These are phyloP conservation scores for Laticauda laticaudata DNA, from an alignment of 2,113 vertebrate species.

Conservation along the genomic window DNA sequence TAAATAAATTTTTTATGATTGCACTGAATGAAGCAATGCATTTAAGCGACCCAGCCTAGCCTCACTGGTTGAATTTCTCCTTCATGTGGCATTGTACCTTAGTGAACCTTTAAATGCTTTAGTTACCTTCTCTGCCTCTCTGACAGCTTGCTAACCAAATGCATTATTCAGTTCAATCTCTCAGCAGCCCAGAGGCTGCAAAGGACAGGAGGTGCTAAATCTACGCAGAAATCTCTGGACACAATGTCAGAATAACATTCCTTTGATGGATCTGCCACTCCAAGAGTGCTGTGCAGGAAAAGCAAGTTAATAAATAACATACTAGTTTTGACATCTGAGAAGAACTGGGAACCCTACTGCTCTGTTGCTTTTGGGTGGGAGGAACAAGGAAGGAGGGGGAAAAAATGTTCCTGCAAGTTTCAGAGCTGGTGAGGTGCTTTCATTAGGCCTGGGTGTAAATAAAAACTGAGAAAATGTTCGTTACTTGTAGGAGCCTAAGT, in stretches of 20 bases:
- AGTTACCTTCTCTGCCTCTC: conserved; percentile 21
- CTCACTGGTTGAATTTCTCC: not conserved
- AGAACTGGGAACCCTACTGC: conserved; percentile 25
- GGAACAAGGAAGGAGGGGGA: not conserved
- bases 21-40: not conserved
- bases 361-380: not conserved
- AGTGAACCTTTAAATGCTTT: conserved; percentile 30
- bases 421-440: conserved; percentile 18
- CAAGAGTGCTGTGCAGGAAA: conserved; percentile 15
- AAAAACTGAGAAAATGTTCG: conserved; percentile 1
- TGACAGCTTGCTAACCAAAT: conserved; percentile 16
- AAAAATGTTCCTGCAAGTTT: not conserved
- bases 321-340: conserved; percentile 30
- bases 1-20: not conserved
- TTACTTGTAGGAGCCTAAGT: conserved; percentile 39
- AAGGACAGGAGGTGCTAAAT: conserved; percentile 8
- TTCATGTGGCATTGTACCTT: not conserved
- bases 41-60: not conserved
- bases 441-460: not conserved
- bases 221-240: not conserved
- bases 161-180: not conserved
- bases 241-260: conserved; percentile 39
- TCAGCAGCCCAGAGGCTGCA: not conserved
- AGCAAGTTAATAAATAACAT: conserved; percentile 10
- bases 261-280: conserved; percentile 41